A percentile compares a stretch with the other conserved stretches of the same genome.
phyloP scores from a whole-genome alignment of 2,888 invertebrate species.

The Caenorhabditis sp. region DNA sequence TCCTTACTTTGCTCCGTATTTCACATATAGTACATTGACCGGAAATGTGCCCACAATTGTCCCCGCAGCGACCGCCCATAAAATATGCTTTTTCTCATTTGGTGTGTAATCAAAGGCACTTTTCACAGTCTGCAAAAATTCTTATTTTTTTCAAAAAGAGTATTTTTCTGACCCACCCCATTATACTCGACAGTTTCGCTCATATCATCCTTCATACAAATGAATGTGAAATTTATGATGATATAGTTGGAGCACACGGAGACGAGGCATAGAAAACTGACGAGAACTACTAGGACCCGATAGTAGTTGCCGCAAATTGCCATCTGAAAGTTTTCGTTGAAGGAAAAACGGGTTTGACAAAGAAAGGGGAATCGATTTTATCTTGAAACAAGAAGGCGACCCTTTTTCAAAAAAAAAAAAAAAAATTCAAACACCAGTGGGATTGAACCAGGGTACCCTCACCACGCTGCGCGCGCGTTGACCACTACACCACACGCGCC shows the following conservation, averaged over 20 bases:
- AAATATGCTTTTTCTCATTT: constrained; percentile 50
- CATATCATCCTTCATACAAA: constrained; percentile 55
- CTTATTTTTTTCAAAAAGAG: background rate
- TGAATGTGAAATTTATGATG: constrained; percentile 61
- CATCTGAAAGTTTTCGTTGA: background rate
- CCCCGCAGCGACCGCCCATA: constrained; percentile 62
- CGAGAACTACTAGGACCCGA: constrained; percentile 37
- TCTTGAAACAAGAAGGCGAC: too few relatives aligned
- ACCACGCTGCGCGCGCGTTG: too few relatives aligned
- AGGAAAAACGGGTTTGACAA: background rate
- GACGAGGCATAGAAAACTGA: constrained; percentile 49
- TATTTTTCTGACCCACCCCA: background rate
- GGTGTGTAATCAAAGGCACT: constrained; percentile 52
- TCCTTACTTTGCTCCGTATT: constrained; percentile 55
- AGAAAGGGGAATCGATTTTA: background rate
- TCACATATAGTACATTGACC: constrained; percentile 54
- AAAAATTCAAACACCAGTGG: too few relatives aligned
- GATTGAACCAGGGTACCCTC: too few relatives aligned
- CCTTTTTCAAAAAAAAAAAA: too few relatives aligned
- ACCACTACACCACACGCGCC: too few relatives aligned
- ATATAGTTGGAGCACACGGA: constrained; percentile 57
- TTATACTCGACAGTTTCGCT: background rate
- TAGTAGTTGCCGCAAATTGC: constrained; percentile 34
- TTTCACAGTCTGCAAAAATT: constrained; percentile 26
- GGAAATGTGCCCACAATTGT: constrained; percentile 61